phyloP scores from a whole-genome alignment of 2,113 vertebrate genomes.

The Cynopterus brachyotis region DNA sequence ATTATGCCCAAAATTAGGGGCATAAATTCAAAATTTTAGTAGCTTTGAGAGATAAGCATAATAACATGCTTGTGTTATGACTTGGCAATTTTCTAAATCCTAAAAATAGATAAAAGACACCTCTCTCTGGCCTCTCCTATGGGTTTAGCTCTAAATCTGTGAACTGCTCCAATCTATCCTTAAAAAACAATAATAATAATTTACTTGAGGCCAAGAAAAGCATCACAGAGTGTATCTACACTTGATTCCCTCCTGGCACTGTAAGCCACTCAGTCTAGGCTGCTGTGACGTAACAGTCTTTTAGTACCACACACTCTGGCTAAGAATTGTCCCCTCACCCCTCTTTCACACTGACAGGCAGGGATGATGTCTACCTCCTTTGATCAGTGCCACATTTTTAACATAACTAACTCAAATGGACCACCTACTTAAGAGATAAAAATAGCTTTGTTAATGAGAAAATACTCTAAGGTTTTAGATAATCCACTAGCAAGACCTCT shows the following conservation, averaged over 20 bases:
- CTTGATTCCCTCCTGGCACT: background rate
- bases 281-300: background rate
- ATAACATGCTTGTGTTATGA: background rate
- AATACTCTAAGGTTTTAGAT: constrained; percentile 26
- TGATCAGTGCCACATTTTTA: background rate
- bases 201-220: background rate
- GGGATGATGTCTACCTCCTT: background rate
- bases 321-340: background rate
- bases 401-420: constrained; percentile 20
- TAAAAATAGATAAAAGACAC: background rate
- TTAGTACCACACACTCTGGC: background rate
- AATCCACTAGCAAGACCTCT: background rate
- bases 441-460: constrained; percentile 26
- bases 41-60: background rate
- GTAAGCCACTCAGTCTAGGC: background rate
- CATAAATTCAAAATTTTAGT: background rate
- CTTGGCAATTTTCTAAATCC: background rate
- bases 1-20: background rate
- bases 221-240: background rate
- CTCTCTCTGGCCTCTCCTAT: background rate
- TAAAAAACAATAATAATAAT: background rate
- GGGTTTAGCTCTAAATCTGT: background rate
- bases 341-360: background rate
- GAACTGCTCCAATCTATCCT: background rate
- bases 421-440: background rate